Evolutionary conservation across 1,140 invertebrate genomes (phyloP).

Genomic region (Pogonus chalceus): DNA sequence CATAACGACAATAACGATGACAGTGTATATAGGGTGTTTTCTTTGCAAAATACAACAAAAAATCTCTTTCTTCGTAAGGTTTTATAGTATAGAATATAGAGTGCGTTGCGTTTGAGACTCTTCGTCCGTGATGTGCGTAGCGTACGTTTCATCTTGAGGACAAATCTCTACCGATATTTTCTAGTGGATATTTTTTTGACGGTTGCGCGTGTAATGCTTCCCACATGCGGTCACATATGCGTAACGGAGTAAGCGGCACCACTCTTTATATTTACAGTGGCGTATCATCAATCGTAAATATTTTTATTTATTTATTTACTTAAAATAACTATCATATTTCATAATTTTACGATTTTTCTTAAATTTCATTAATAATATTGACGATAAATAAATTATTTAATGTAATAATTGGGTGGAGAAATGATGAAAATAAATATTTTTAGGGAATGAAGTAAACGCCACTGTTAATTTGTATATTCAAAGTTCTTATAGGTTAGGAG

Average conservation of each 20-base stretch:
- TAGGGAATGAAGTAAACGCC: not conserved
- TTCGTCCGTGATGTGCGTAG: no score
- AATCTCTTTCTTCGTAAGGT: not conserved
- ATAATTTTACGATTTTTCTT: no score
- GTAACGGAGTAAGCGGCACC: not conserved
- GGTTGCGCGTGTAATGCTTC: slow-evolving; percentile 1
- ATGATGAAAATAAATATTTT: no score
- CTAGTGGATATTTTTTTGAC: not conserved
- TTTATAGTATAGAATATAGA: not conserved
- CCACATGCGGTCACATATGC: slow-evolving; percentile 1
- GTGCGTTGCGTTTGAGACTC: not conserved
- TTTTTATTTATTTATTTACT: no score
- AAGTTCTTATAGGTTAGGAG: not conserved
- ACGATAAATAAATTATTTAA: no score
- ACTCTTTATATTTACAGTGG: not conserved
- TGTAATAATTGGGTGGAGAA: no score
- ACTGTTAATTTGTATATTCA: not conserved
- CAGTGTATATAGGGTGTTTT: not conserved
- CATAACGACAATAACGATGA: no score
- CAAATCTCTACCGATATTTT: slow-evolving; percentile 3
- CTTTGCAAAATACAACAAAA: not conserved
- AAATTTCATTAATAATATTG: no score
- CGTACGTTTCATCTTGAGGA: not conserved
- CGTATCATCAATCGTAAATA: no score
- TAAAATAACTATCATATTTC: no score